Conservation (phyloP, 2,888 invertebrate species). For the Acanthosepion esculentum region DNA sequence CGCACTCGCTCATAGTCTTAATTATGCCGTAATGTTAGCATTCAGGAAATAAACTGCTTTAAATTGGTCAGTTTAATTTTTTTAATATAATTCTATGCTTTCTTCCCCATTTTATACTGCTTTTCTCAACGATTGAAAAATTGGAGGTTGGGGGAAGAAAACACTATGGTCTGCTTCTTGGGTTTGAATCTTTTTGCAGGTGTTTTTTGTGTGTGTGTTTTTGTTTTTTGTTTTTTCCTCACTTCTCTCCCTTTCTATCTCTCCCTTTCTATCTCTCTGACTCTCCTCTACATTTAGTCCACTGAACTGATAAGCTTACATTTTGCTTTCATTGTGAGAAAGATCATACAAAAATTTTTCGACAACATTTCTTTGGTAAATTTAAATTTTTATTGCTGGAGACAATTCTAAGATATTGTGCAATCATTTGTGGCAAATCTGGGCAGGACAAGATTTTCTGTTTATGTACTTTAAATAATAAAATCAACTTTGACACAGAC, state of each 20-base stretch:
- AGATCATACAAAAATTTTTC: neutral
- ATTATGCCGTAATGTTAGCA: neutral
- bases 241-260: neutral
- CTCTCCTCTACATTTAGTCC: neutral
- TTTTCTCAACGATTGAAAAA: neutral
- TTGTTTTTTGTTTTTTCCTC: too few species aligned
- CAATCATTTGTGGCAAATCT: conserved; percentile 3
- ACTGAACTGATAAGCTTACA: neutral
- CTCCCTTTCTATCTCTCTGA: neutral
- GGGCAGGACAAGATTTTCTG: neutral
- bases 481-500: neutral
- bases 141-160: neutral
- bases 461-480: neutral
- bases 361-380: neutral
- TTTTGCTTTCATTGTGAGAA: neutral
- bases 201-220: neutral
- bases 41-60: conserved; percentile 37
- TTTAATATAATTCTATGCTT: neutral
- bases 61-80: conserved; percentile 24
- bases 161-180: conserved; percentile 33
- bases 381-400: neutral
- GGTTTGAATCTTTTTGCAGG: neutral
- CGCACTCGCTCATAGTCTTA: neutral
- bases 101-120: neutral
- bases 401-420: neutral